Evolutionary conservation across 2,888 invertebrate species (phyloP), one percentile per base, ranked within the genome.

Genomic region (Cinara cedri): DNA sequence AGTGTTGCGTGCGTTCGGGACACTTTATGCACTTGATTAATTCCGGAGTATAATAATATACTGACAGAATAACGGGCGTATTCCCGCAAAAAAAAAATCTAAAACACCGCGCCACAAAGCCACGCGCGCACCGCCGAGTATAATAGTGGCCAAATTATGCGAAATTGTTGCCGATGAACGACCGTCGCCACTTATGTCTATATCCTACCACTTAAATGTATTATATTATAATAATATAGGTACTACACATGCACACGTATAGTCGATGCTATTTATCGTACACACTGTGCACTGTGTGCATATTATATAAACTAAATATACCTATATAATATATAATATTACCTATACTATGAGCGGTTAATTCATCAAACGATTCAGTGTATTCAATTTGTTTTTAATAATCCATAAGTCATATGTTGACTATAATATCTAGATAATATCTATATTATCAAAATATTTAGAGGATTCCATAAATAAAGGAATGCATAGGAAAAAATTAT

Each of bases 11-110:
- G 21, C 55, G 14, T 14, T 24, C 66, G 14, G 75, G 66, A 66
- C 75, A 66, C 75, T 76, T 76, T 76, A 76, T 76, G 66, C 75
- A 66, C 75, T 57, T 76, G 75, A 76, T 76, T 76, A 76, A 66
- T 54, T 46, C 9, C 24, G 55, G 26, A n/a, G 71, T 65, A 65
- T 74, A 6, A 6, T 34, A 34, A 4, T 34, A 44, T 54, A 44
- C 42, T 10, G 46, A 46, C n/a, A 42, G n/a, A 63, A 42, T n/a
- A 6, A 13, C 51, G 19, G 10, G n/a, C 21, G 54, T 24, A 44
- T 71, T 1, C 8, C 0, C 14, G 16, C 14, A 26, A 34, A 72
- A 34, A 34, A 34, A 34, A 34, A 51, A 51, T 13, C 16, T 14
- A 24, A 34, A 14, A 19, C 46, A 13, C 57, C 57, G n/a, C 16